Conservation (phyloP, 2,797 vertebrate genomes). For the Spinus pinus region DNA sequence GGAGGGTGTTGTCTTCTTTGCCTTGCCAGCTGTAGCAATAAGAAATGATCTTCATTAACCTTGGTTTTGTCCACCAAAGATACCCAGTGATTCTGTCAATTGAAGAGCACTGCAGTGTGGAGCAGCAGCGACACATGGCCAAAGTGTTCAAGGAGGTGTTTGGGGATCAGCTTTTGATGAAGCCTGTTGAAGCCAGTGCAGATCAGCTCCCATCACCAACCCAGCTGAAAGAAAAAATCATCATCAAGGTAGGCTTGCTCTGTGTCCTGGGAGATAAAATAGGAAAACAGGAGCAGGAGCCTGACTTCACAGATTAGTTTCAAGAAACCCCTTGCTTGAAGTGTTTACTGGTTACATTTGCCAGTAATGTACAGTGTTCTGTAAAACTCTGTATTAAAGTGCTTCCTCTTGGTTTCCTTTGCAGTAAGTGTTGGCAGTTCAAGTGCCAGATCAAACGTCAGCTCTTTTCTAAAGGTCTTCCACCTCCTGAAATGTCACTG, state of each 20-base stretch:
- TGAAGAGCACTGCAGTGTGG: slow-evolving; percentile 91
- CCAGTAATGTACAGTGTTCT: background rate
- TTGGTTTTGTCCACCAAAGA: slow-evolving; percentile 69
- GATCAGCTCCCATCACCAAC: slow-evolving; percentile 93
- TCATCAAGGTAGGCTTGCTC: slow-evolving; percentile 84
- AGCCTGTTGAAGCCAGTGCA: slow-evolving; percentile 86
- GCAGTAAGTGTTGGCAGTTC: background rate
- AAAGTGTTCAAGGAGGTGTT: slow-evolving; percentile 89
- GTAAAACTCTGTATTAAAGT: background rate
- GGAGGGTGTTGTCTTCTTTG: background rate
- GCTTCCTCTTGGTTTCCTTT: background rate
- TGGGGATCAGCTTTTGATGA: slow-evolving; percentile 86
- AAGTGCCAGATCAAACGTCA: background rate
- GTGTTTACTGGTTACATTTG: background rate
- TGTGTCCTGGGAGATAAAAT: background rate
- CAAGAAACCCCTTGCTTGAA: background rate
- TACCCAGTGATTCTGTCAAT: slow-evolving; percentile 94
- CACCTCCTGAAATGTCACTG: background rate
- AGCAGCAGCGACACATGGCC: slow-evolving; percentile 94
- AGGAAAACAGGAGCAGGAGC: background rate
- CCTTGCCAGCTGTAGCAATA: background rate
- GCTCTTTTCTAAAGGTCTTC: background rate
- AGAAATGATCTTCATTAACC: background rate
- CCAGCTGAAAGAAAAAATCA: slow-evolving; percentile 93
- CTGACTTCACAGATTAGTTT: background rate